phyloP scores from a whole-genome alignment of 2,888 invertebrate species.

The Barypeithes pellucidus region DNA sequence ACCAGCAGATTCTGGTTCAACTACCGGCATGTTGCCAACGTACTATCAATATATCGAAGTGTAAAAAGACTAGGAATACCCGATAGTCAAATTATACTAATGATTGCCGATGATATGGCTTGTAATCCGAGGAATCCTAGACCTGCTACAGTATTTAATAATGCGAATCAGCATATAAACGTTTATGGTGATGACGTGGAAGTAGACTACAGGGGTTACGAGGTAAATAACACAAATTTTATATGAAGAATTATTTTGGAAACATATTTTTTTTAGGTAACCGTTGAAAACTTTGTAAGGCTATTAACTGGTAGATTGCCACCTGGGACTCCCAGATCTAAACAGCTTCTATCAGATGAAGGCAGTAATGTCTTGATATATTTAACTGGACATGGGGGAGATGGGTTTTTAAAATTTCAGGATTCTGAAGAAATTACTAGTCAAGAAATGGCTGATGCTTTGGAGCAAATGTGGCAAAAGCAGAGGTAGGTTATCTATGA shows the following conservation, averaged over 20 bases:
- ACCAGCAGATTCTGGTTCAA: conserved; percentile 99
- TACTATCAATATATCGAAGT: conserved; percentile 96
- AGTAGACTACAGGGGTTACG: conserved; percentile 97
- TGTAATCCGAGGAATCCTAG: conserved; percentile 98
- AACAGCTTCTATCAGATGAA: conserved; percentile 95
- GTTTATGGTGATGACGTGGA: conserved; percentile 99
- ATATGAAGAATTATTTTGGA: background rate
- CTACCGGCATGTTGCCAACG: conserved; percentile 99
- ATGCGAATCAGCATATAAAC: conserved; percentile 97
- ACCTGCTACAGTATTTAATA: conserved; percentile 98
- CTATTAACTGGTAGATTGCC: conserved; percentile 94
- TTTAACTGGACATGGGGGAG: conserved; percentile 97
- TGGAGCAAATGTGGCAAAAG: conserved; percentile 99
- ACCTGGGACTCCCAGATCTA: conserved; percentile 94
- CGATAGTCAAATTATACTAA: conserved; percentile 97
- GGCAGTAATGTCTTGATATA: conserved; percentile 97
- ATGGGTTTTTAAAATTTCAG: conserved; percentile 99
- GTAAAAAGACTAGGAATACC: conserved; percentile 99
- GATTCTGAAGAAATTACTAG: conserved; percentile 99
- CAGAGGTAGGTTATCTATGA: conserved; percentile 79
- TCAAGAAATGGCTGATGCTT: conserved; percentile 97
- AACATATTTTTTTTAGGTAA: conserved; percentile 77
- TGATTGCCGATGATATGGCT: conserved; percentile 99
- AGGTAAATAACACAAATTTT: conserved; percentile 71
- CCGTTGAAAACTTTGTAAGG: conserved; percentile 98